Conservation (phyloP, 2,113 vertebrate species). For the Pseudorhombus dupliciocellatus region DNA sequence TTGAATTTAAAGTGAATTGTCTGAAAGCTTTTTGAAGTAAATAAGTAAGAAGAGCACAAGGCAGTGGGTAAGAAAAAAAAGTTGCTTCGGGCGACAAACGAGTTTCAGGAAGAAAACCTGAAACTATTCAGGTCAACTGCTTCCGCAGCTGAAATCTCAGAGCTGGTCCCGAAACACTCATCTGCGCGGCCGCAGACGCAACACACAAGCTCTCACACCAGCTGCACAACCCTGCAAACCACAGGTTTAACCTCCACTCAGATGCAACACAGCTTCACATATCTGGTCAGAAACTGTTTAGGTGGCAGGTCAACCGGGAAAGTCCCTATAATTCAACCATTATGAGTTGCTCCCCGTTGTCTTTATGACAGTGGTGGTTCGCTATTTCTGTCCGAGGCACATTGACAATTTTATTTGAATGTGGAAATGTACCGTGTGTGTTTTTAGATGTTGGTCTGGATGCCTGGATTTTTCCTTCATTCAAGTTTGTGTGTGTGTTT, state of each 20-base stretch:
- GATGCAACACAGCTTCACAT: constrained; percentile 25
- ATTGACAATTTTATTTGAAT: constrained; percentile 36
- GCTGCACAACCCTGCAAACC: constrained; percentile 42
- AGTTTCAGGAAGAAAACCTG: no score
- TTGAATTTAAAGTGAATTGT: no score
- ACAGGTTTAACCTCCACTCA: constrained; percentile 41
- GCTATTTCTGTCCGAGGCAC: constrained; percentile 40
- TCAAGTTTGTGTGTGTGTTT: constrained; percentile 2
- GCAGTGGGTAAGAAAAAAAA: no score
- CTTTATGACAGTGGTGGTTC: constrained; percentile 58
- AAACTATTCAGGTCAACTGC: background rate
- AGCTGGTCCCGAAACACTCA: background rate
- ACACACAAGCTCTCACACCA: constrained; percentile 4
- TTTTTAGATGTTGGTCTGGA: constrained; percentile 45
- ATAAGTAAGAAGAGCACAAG: no score
- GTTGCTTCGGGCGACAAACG: no score
- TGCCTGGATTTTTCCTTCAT: constrained; percentile 12
- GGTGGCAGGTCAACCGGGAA: constrained; percentile 70
- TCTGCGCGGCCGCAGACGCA: constrained; percentile 19
- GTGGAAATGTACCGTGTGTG: constrained; percentile 49
- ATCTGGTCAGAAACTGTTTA: constrained; percentile 74
- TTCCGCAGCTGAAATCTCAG: background rate
- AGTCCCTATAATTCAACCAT: constrained; percentile 67
- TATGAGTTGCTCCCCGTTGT: constrained; percentile 40
- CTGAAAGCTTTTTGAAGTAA: no score